These are phyloP conservation scores for Dichetophora obliterata DNA, from an alignment of 2,888 invertebrate species.

Conservation along the genomic window DNA sequence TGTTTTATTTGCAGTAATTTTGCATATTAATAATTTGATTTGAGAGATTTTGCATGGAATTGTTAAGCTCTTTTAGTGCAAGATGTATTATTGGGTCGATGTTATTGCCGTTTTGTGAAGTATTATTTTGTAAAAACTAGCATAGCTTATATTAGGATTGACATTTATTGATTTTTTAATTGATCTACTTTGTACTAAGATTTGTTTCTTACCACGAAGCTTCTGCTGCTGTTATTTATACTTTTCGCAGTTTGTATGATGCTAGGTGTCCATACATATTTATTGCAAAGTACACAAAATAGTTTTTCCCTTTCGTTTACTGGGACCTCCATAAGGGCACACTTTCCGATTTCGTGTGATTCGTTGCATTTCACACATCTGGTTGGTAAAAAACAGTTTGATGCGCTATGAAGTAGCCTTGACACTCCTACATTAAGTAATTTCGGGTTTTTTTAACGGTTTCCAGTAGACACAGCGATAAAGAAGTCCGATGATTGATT, in stretches of 20 bases:
- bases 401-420: constrained; percentile 19
- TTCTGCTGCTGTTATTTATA: constrained; percentile 31
- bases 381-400: constrained; percentile 32
- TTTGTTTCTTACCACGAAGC: constrained; percentile 23
- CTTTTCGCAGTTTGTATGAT: too few species aligned
- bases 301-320: constrained; percentile 33
- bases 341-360: constrained; percentile 31
- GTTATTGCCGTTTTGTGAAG: background rate
- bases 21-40: constrained; percentile 38
- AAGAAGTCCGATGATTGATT: constrained; percentile 32
- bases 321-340: background rate
- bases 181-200: constrained; percentile 2
- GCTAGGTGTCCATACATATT: constrained; percentile 14
- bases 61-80: constrained; percentile 31
- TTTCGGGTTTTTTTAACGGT: constrained; percentile 30
- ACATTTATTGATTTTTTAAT: constrained; percentile 17
- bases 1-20: too few species aligned
- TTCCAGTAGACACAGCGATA: constrained; percentile 37
- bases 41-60: constrained; percentile 31
- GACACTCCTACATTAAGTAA: constrained; percentile 30
- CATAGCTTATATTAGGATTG: constrained; percentile 27
- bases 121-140: constrained; percentile 7
- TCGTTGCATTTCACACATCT: constrained; percentile 38
- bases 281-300: constrained; percentile 33
- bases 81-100: too few species aligned